Conservation (phyloP, 2,113 vertebrate genomes). For the Tiliqua scincoides region DNA sequence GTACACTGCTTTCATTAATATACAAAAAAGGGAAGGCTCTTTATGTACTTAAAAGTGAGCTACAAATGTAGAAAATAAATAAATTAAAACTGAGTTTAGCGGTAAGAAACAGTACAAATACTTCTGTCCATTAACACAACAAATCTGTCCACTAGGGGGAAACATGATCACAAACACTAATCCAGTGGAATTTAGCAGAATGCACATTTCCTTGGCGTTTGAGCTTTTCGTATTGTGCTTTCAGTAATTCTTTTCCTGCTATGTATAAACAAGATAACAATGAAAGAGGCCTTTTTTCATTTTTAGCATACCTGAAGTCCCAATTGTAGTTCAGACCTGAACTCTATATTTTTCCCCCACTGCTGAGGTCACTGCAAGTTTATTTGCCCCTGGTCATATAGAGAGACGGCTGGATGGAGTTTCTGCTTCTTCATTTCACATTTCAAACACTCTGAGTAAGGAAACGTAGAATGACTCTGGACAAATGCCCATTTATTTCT, state of each 20-base stretch:
- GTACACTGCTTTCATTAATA: not conserved
- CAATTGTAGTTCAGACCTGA: not conserved
- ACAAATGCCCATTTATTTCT: not conserved
- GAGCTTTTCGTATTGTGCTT: not conserved
- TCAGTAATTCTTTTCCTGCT: not conserved
- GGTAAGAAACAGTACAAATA: not conserved
- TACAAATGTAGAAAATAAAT: not conserved
- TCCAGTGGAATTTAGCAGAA: not conserved
- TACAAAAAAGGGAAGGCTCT: not conserved
- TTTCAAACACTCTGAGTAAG: not conserved
- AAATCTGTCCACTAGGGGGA: constrained; percentile 57
- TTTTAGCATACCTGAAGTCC: not conserved
- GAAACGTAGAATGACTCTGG: not conserved
- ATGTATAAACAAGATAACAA: not conserved
- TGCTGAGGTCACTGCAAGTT: not conserved
- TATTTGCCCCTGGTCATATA: not conserved
- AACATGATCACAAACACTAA: constrained; percentile 7
- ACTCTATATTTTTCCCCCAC: too few species aligned
- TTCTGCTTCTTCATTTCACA: constrained; percentile 7
- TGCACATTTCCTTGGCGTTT: not conserved
- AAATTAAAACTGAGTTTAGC: not conserved
- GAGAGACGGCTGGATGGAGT: not conserved
- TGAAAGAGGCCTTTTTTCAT: not conserved
- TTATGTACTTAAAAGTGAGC: not conserved
- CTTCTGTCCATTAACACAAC: not conserved